Conservation (phyloP, 2,888 invertebrate genomes). For the Icerya purchasi region DNA sequence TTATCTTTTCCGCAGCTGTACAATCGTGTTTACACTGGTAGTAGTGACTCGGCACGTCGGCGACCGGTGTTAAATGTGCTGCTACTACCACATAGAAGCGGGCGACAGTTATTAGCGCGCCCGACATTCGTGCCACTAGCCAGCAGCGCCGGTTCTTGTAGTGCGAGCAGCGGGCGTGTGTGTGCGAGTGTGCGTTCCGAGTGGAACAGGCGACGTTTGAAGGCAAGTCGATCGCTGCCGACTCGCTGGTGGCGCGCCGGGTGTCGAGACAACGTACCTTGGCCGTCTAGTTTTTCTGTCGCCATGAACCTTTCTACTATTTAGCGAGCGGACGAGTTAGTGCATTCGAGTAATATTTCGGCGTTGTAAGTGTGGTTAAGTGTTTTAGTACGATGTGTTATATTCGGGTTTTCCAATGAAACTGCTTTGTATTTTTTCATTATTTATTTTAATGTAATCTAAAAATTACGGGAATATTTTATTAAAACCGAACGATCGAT, state of each 20-base stretch:
- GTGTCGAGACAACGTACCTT: conserved; percentile 11
- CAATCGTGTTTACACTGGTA: too few species aligned
- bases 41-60: too few species aligned
- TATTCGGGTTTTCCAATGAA: neutral
- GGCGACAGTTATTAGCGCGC: too few species aligned
- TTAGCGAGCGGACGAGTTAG: conserved; percentile 3
- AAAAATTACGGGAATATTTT: too few species aligned
- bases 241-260: conserved; percentile 9
- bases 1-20: too few species aligned
- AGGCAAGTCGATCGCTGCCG: neutral
- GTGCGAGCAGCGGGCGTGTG: neutral
- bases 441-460: too few species aligned
- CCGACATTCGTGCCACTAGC: too few species aligned
- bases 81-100: too few species aligned
- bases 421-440: neutral
- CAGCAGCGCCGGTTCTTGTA: too few species aligned
- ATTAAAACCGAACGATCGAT: too few species aligned
- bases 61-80: too few species aligned
- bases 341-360: neutral
- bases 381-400: neutral
- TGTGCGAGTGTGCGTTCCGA: neutral
- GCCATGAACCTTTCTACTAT: conserved; percentile 3
- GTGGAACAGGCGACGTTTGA: neutral
- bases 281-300: conserved; percentile 14
- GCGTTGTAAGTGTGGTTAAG: neutral